Evolutionary conservation across 2,888 invertebrate species (phyloP).

Genomic region (Temnothorax unifasciatus): DNA sequence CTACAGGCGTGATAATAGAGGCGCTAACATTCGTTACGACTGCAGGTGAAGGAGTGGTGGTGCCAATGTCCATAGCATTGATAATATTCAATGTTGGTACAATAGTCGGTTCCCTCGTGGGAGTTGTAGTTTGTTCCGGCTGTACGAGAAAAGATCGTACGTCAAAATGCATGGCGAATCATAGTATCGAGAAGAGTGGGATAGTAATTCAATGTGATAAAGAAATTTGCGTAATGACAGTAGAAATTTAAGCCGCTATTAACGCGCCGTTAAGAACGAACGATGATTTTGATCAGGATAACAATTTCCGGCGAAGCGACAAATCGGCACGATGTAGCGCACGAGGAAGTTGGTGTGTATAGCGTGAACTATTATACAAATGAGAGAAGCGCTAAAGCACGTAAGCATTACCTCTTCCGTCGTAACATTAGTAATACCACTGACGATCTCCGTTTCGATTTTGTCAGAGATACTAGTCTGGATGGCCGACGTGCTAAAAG

Average conservation of each 20-base stretch:
- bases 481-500: conserved; percentile 63
- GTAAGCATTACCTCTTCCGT: conserved; percentile 85
- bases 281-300: conserved; percentile 15
- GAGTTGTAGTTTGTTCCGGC: conserved; percentile 67
- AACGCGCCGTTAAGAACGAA: conserved; percentile 24
- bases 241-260: conserved; percentile 12
- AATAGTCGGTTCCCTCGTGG: conserved; percentile 62
- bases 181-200: not conserved
- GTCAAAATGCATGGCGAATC: conserved; percentile 7
- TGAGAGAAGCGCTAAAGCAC: conserved; percentile 78
- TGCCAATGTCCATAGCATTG: not conserved
- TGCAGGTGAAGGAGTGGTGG: conserved; percentile 52
- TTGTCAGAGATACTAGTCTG: conserved; percentile 66
- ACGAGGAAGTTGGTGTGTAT: conserved; percentile 38
- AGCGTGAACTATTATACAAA: conserved; percentile 71
- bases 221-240: conserved; percentile 25
- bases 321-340: conserved; percentile 63
- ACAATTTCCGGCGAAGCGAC: conserved; percentile 64
- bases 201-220: not conserved
- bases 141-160: conserved; percentile 52
- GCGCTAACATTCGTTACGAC: conserved; percentile 58
- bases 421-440: conserved; percentile 80
- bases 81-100: conserved; percentile 60
- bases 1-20: conserved; percentile 17
- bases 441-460: conserved; percentile 76